phyloP scores from a whole-genome alignment of 2,113 vertebrate genomes.

The Chionodraco myersi region DNA sequence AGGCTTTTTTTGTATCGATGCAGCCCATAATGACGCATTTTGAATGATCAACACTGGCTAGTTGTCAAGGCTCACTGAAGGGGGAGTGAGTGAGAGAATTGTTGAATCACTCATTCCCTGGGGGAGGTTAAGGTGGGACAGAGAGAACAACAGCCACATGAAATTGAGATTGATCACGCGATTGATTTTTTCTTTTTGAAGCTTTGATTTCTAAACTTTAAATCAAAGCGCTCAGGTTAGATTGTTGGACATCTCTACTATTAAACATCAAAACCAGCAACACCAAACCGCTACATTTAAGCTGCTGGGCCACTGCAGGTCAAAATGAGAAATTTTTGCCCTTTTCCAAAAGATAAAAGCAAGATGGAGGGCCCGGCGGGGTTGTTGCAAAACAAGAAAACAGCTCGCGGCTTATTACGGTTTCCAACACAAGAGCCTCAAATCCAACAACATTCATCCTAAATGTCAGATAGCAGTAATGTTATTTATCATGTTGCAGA shows the following conservation, averaged over 20 bases:
- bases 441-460: constrained; percentile 77
- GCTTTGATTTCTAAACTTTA: constrained; percentile 69
- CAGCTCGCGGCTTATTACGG: constrained; percentile 65
- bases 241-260: constrained; percentile 70
- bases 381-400: constrained; percentile 65
- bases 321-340: constrained; percentile 74
- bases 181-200: constrained; percentile 79
- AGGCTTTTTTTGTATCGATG: background rate
- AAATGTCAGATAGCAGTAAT: constrained; percentile 78
- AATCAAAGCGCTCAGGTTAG: constrained; percentile 51
- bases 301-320: constrained; percentile 59
- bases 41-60: background rate
- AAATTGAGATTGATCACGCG: constrained; percentile 84
- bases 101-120: constrained; percentile 62
- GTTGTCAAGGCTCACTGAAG: background rate
- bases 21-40: background rate
- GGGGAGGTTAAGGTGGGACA: constrained; percentile 42
- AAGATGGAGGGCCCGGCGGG: constrained; percentile 53
- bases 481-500: constrained; percentile 74
- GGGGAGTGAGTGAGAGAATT: constrained; percentile 31
- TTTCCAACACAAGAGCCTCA: constrained; percentile 69
- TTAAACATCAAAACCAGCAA: constrained; percentile 73
- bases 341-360: constrained; percentile 76
- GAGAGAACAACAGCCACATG: constrained; percentile 55
- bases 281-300: constrained; percentile 62